Conservation (phyloP, 1,140 invertebrate species). For the Halesus radiatus region DNA sequence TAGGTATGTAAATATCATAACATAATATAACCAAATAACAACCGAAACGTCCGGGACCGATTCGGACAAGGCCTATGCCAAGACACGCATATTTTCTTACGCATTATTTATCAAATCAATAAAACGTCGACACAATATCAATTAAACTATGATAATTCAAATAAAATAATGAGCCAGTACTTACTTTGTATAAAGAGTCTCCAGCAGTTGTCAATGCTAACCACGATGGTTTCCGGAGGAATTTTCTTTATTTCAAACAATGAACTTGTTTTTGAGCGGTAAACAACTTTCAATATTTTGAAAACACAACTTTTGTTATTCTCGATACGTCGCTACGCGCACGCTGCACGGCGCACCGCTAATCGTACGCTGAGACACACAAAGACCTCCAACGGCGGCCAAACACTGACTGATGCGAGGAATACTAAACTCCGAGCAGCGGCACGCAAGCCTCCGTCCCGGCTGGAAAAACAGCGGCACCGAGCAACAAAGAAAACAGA, state of each 20-base stretch:
- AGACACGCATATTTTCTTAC: no score
- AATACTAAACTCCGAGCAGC: conserved; percentile 13
- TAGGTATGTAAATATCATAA: background rate
- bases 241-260: conserved; percentile 37
- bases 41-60: no score
- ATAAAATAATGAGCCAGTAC: background rate
- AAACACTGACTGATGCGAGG: conserved; percentile 15
- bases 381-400: conserved; percentile 6
- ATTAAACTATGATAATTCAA: conserved; percentile 11
- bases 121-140: background rate
- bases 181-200: background rate
- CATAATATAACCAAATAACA: background rate
- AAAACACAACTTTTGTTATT: conserved; percentile 41
- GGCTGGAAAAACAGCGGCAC: no score
- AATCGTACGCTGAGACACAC: conserved; percentile 41
- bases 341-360: conserved; percentile 43
- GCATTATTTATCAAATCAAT: background rate
- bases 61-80: no score
- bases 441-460: no score
- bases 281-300: conserved; percentile 50
- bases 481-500: no score
- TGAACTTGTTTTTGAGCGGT: conserved; percentile 39
- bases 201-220: background rate
- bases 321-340: conserved; percentile 36
- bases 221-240: background rate